A percentile compares a stretch with the other conserved stretches of the same genome.
phyloP scores from a whole-genome alignment of 92 coral and sea anemone species.

The Porites cylindrica region DNA sequence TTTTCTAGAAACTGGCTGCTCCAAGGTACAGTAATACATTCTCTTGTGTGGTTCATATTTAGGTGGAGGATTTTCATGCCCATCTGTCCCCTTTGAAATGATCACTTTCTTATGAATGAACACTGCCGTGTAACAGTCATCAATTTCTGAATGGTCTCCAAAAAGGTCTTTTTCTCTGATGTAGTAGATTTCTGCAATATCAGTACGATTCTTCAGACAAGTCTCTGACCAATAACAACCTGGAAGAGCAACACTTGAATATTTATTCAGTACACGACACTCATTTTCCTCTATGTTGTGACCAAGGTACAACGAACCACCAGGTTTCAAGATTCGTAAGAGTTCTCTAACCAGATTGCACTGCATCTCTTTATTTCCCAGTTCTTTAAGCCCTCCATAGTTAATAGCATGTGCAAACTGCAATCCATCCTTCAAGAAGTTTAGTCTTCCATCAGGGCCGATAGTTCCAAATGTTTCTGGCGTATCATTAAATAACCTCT shows the following conservation, averaged over 20 bases:
- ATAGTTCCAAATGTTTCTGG: slow-evolving; percentile 70
- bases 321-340: slow-evolving; percentile 80
- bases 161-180: slow-evolving; percentile 86
- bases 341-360: slow-evolving; percentile 81
- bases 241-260: slow-evolving; percentile 52
- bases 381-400: slow-evolving; percentile 89
- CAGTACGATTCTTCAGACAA: slow-evolving; percentile 73
- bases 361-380: slow-evolving; percentile 55
- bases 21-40: slow-evolving; percentile 56
- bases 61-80: slow-evolving; percentile 33
- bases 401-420: slow-evolving; percentile 75
- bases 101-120: slow-evolving; percentile 85
- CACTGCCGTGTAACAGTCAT: slow-evolving; percentile 89
- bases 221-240: slow-evolving; percentile 90
- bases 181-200: slow-evolving; percentile 83
- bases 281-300: slow-evolving; percentile 85
- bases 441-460: slow-evolving; percentile 31
- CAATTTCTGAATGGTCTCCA: slow-evolving; percentile 69
- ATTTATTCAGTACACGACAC: slow-evolving; percentile 73
- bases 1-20: not conserved
- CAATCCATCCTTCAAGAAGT: slow-evolving; percentile 20
- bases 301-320: slow-evolving; percentile 93
- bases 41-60: slow-evolving; percentile 66
- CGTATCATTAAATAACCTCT: slow-evolving; percentile 85
- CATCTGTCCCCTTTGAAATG: slow-evolving; percentile 45